Conservation (phyloP, 2,888 invertebrate genomes). For the Onthophagus sagittarius region DNA sequence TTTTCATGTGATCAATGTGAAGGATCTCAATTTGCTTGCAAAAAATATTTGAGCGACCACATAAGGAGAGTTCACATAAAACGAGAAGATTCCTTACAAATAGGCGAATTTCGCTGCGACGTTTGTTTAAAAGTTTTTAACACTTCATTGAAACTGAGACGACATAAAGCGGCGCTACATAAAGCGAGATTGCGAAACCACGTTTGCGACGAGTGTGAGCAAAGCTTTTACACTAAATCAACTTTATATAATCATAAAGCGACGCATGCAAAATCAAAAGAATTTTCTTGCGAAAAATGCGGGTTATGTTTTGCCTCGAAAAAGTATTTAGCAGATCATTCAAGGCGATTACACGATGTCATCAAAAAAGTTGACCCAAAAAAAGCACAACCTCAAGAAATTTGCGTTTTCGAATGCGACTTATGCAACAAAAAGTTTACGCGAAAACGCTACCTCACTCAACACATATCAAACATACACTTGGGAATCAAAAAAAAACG, state of each 20-base stretch:
- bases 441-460: conserved; percentile 4
- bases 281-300: conserved; percentile 7
- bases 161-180: neutral
- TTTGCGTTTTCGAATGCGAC: neutral
- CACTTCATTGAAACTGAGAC: neutral
- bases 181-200: neutral
- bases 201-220: neutral
- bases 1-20: neutral
- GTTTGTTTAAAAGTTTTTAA: conserved; percentile 4
- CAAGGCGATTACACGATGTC: neutral
- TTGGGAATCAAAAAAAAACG: neutral
- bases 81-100: neutral
- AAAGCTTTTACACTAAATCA: conserved; percentile 2
- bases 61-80: neutral
- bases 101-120: neutral
- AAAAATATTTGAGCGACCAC: neutral
- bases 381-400: neutral
- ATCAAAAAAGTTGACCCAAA: too few relatives aligned
- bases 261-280: neutral
- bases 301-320: neutral
- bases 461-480: conserved; percentile 5
- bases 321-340: neutral
- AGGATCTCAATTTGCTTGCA: neutral
- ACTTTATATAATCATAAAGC: conserved; percentile 3
- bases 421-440: neutral